phyloP scores from a whole-genome alignment of 1,140 invertebrate genomes.

The Asbolus verrucosus region DNA sequence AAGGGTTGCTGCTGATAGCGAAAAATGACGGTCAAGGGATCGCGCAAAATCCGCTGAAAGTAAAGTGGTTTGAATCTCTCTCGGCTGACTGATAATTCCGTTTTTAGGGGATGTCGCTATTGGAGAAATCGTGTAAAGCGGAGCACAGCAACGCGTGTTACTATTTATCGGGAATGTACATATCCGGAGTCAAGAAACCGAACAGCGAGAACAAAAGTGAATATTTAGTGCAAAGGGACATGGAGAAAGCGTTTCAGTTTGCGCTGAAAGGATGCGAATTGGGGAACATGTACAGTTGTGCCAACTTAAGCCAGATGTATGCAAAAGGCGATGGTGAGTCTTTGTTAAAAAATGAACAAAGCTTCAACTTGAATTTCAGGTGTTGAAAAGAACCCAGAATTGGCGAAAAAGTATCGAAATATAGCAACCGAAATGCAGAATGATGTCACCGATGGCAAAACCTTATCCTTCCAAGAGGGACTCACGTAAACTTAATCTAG shows the following conservation, averaged over 20 bases:
- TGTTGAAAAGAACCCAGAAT: conserved; percentile 75
- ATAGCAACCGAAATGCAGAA: conserved; percentile 77
- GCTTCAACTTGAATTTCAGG: too few species aligned
- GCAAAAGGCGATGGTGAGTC: conserved; percentile 72
- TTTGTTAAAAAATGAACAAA: too few species aligned
- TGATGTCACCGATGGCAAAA: conserved; percentile 71
- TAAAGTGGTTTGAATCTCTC: conserved; percentile 52
- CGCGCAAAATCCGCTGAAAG: conserved; percentile 69
- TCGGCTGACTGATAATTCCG: background rate
- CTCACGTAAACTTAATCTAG: conserved; percentile 42
- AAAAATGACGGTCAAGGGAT: conserved; percentile 67
- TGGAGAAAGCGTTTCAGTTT: conserved; percentile 80
- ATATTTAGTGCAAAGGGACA: conserved; percentile 76
- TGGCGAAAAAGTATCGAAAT: conserved; percentile 79
- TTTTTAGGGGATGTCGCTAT: conserved; percentile 71
- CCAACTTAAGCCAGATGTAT: conserved; percentile 89
- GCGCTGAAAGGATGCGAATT: conserved; percentile 82
- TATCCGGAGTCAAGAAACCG: conserved; percentile 74
- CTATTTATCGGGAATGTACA: conserved; percentile 81
- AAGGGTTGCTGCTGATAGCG: conserved; percentile 76
- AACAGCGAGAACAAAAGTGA: conserved; percentile 62
- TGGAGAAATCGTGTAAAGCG: conserved; percentile 78
- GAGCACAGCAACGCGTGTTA: conserved; percentile 83
- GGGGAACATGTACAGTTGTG: conserved; percentile 86
- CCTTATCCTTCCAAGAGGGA: conserved; percentile 77